A percentile compares a stretch with the other conserved stretches of the same genome.
phyloP scores from a whole-genome alignment of 35 echinoderm and acorn worm species.

The Heliocidaris tuberculata region DNA sequence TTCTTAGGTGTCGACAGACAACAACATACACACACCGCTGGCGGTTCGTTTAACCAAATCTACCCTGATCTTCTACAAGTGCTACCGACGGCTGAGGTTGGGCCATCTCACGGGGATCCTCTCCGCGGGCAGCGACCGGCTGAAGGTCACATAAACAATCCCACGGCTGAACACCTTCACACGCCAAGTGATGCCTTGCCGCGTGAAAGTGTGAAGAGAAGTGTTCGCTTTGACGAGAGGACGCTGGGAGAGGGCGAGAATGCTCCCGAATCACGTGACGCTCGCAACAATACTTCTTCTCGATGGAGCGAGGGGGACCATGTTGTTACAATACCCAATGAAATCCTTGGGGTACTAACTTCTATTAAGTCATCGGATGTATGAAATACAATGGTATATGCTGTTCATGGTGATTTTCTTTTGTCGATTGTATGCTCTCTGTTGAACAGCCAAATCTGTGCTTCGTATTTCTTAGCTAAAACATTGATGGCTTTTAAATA shows the following conservation, averaged over 20 bases:
- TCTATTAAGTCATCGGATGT: constrained; percentile 45
- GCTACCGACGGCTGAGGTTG: background rate
- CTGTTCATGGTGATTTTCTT: background rate
- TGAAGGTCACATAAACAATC: background rate
- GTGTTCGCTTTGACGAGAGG: constrained; percentile 25
- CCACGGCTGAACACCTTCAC: background rate
- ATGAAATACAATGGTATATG: background rate
- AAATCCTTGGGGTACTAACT: constrained; percentile 23
- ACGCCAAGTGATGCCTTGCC: background rate
- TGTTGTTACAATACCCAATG: constrained; percentile 38
- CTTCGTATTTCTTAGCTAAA: background rate
- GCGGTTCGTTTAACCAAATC: constrained; percentile 29
- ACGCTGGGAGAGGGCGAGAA: background rate
- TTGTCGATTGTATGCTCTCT: background rate
- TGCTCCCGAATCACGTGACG: background rate
- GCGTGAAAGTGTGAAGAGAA: constrained; percentile 26
- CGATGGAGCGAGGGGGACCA: constrained; percentile 23
- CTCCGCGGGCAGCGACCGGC: background rate
- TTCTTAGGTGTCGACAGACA: constrained; percentile 35
- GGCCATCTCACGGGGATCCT: background rate
- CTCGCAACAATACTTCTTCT: background rate
- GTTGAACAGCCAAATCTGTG: background rate
- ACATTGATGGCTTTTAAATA: background rate
- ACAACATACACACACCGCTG: constrained; percentile 8
- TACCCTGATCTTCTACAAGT: constrained; percentile 46